phyloP scores from a whole-genome alignment of 1,140 invertebrate genomes.

The Brachystomella parvula region DNA sequence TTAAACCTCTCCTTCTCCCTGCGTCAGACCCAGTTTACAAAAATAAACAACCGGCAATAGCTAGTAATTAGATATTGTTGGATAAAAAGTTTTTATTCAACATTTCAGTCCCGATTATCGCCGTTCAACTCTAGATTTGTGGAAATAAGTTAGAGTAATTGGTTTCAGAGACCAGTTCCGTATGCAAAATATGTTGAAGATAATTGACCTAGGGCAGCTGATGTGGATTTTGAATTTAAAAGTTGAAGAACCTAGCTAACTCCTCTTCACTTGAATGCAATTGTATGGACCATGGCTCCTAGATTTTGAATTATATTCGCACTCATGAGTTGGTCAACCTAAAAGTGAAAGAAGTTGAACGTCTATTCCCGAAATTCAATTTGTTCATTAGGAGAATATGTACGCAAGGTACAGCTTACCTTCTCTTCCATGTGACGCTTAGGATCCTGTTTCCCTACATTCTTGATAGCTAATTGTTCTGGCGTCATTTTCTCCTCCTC shows the following conservation, averaged over 20 bases:
- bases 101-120: background rate
- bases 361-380: background rate
- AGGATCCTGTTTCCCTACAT: constrained; percentile 99
- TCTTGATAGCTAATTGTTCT: constrained; percentile 97
- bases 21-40: too few species aligned
- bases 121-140: too few species aligned
- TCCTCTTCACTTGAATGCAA: constrained; percentile 76
- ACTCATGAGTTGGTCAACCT: constrained; percentile 80
- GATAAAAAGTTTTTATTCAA: background rate
- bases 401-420: constrained; percentile 49
- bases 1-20: too few species aligned
- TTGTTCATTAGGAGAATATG: constrained; percentile 1
- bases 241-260: background rate
- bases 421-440: constrained; percentile 98
- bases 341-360: constrained; percentile 10
- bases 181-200: background rate
- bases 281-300: constrained; percentile 96
- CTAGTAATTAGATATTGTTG: background rate
- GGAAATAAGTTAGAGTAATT: background rate
- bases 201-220: too few species aligned
- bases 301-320: constrained; percentile 98
- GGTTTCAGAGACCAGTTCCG: too few species aligned
- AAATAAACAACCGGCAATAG: too few species aligned
- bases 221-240: background rate
- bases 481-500: constrained; percentile 99